Base-by-base conservation (phyloP, 2,113 vertebrate genomes). In the Cyrtonyx montezumae region DNA sequence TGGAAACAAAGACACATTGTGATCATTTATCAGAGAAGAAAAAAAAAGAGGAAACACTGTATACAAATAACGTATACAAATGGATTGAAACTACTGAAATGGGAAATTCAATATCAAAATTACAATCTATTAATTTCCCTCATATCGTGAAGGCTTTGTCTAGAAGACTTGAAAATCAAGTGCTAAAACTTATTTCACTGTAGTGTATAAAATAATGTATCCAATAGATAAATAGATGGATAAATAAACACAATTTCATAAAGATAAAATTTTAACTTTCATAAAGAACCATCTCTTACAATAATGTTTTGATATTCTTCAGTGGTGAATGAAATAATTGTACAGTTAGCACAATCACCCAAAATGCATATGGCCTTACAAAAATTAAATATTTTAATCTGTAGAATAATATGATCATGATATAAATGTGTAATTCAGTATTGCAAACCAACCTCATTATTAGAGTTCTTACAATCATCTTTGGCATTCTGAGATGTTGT, bases 161-260 rank as follows among this genome's bases (percentile, higher is more conserved):
- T 75, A 26, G 23, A 49, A 45, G 14, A 6, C 17, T 34, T 45
- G 8, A 26, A 37, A 30, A 45, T 23, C 22, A 13, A 30, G 7
- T 42, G 16, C 17, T 45, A 30, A 16, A 51, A 25, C 17, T 25
- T 19, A 22, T 30, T 43, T 26, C 12, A 32, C 3, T 28, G 12
- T 23, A 62, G 4, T 28, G 15, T 48, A 19, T 4, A 87, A 83
- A 79, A 75, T 34, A 49, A 51, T 26, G 7, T 32, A 22, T 2
- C 43, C 36, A 40, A 40, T 48, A 75, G 53, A 32, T 56, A 32
- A 32, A 56, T 32, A 56, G 17, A 32, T 56, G 30, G 12, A 13
- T 7, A 40, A n/a, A 63, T 56, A 69, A 26, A 0, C 0, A 0
- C 22, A 40, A 9, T 3, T n/a, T 3, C 13, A 11, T 11, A 69